A percentile compares a stretch with the other conserved stretches of the same genome.
Conservation (phyloP, 2,888 invertebrate genomes). For the Tanytarsus gracilentus region DNA sequence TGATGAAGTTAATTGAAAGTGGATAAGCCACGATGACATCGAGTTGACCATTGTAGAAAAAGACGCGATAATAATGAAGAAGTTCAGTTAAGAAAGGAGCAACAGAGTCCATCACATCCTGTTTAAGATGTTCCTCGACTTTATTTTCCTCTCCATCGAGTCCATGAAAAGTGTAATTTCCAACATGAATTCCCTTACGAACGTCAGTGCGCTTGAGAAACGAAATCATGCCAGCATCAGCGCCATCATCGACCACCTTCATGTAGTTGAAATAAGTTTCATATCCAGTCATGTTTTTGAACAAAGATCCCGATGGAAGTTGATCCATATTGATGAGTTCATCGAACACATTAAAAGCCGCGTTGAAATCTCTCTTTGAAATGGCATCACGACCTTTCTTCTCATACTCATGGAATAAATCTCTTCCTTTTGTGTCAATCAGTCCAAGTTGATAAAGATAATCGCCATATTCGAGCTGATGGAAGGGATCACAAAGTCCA, state of each 20-base stretch:
- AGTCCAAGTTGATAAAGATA: slow-evolving; percentile 72
- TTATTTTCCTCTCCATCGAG: slow-evolving; percentile 36
- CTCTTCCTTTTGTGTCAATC: slow-evolving; percentile 48
- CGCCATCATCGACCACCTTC: slow-evolving; percentile 53
- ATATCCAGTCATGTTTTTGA: slow-evolving; percentile 67
- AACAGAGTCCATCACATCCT: slow-evolving; percentile 75
- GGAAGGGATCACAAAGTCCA: slow-evolving; percentile 67
- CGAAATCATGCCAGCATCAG: slow-evolving; percentile 49
- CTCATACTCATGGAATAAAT: slow-evolving; percentile 50
- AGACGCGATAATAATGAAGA: slow-evolving; percentile 56
- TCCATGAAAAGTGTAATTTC: slow-evolving; percentile 56
- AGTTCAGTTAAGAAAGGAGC: slow-evolving; percentile 63
- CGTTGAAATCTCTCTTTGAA: slow-evolving; percentile 50
- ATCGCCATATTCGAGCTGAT: slow-evolving; percentile 68
- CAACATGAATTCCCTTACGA: slow-evolving; percentile 68
- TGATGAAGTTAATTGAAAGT: slow-evolving; percentile 68
- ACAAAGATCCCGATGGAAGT: slow-evolving; percentile 47
- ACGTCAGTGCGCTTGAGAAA: slow-evolving; percentile 57
- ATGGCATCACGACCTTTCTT: slow-evolving; percentile 51
- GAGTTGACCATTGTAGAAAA: slow-evolving; percentile 83
- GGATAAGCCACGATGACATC: slow-evolving; percentile 89
- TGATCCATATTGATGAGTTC: slow-evolving; percentile 52
- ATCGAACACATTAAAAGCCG: slow-evolving; percentile 61
- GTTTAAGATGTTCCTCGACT: slow-evolving; percentile 62
- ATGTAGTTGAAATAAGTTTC: slow-evolving; percentile 67